These are phyloP conservation scores for Lichenostomus cassidix DNA, from an alignment of 2,113 vertebrate species.

Conservation along the genomic window DNA sequence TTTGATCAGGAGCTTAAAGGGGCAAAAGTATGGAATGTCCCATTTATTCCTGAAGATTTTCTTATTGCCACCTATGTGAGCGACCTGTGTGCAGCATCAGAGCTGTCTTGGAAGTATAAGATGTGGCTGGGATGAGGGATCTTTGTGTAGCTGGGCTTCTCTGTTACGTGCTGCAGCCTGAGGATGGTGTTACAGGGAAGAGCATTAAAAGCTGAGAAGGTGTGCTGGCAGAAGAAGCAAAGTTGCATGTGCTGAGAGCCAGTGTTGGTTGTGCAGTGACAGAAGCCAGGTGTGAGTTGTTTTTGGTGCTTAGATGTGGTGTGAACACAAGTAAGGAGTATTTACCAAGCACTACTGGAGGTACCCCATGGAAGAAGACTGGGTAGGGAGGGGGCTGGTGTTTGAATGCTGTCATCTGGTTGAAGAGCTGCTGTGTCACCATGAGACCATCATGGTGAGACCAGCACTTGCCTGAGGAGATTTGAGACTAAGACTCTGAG, in stretches of 20 bases:
- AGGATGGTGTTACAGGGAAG: background rate
- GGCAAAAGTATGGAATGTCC: background rate
- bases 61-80: fast-evolving
- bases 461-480: fast-evolving
- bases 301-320: background rate
- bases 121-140: background rate
- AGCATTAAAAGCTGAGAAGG: background rate
- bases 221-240: background rate
- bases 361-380: background rate
- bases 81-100: background rate
- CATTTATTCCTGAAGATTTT: background rate
- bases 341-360: background rate
- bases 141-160: background rate
- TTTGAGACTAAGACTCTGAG: fast-evolving
- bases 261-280: background rate
- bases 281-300: background rate
- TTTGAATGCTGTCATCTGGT: background rate
- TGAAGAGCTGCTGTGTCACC: background rate
- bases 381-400: background rate
- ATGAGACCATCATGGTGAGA: background rate
- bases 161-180: background rate
- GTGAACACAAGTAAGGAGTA: background rate
- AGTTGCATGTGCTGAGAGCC: background rate
- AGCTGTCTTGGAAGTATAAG: background rate
- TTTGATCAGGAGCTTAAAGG: background rate